Evolutionary conservation across 2,888 invertebrate genomes (phyloP).

Genomic region (Nomada lathburiana): DNA sequence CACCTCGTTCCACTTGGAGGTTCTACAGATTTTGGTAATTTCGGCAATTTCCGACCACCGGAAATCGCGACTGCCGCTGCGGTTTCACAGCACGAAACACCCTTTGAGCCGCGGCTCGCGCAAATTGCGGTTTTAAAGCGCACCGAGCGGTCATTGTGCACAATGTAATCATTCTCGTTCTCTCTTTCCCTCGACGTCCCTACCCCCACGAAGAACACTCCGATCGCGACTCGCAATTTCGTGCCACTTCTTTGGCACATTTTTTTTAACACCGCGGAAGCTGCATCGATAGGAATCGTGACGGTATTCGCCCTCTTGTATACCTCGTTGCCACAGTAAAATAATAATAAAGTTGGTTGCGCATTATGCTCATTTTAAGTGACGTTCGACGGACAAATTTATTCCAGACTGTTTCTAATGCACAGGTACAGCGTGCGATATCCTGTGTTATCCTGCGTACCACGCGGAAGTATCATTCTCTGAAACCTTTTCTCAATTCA

Average conservation of each 20-base stretch:
- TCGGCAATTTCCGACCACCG: conserved; percentile 43
- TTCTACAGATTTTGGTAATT: conserved; percentile 43
- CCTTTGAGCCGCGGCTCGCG: conserved; percentile 17
- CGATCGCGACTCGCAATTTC: conserved; percentile 55
- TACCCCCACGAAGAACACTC: conserved; percentile 34
- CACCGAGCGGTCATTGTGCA: conserved; percentile 41
- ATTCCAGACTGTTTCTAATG: too few relatives aligned
- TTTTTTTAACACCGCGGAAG: conserved; percentile 28
- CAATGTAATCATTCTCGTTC: conserved; percentile 51
- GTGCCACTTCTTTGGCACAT: conserved; percentile 45
- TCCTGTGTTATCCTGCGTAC: not conserved
- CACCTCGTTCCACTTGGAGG: conserved; percentile 14
- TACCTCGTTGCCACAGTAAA: too few relatives aligned
- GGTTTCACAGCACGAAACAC: conserved; percentile 42
- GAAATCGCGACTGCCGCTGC: conserved; percentile 41
- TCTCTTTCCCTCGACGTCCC: not conserved
- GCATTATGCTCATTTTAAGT: too few relatives aligned
- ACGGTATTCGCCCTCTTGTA: conserved; percentile 16
- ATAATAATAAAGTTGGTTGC: too few relatives aligned
- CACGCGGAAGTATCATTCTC: not conserved
- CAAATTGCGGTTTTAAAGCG: conserved; percentile 53
- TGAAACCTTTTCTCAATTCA: too few relatives aligned
- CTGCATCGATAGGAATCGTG: conserved; percentile 4
- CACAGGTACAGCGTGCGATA: too few relatives aligned
- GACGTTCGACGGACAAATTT: too few relatives aligned